Conservation (phyloP, 2,113 vertebrate species). For the Oenanthe melanoleuca region DNA sequence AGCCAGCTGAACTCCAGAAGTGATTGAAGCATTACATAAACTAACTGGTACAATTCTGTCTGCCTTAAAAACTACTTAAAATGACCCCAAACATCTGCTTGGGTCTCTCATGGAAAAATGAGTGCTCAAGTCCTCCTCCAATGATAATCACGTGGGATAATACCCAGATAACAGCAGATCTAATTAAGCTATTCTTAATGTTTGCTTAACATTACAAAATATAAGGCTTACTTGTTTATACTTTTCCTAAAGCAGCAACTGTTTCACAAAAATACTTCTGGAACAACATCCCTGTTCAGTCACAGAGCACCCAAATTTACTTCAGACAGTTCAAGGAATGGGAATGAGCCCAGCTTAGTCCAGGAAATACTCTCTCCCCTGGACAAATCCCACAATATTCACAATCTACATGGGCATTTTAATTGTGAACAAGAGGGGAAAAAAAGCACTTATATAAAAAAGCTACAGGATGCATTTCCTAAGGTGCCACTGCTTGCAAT, state of each 20-base stretch:
- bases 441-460: not conserved
- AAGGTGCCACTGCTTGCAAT: not conserved
- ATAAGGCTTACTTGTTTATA: not conserved
- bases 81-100: not conserved
- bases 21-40: not conserved
- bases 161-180: not conserved
- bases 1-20: not conserved
- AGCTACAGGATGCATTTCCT: not conserved
- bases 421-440: not conserved
- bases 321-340: not conserved
- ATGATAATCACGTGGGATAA: not conserved
- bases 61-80: not conserved
- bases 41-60: not conserved
- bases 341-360: not conserved
- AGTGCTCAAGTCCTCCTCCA: not conserved
- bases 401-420: not conserved
- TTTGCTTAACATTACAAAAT: not conserved
- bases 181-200: not conserved
- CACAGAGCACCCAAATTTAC: not conserved
- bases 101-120: not conserved
- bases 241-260: not conserved
- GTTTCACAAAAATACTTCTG: not conserved
- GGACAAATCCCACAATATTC: not conserved
- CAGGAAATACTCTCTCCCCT: not conserved
- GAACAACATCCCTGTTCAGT: not conserved